phyloP scores from a whole-genome alignment of 2,888 invertebrate species.

The Nomada fabriciana region DNA sequence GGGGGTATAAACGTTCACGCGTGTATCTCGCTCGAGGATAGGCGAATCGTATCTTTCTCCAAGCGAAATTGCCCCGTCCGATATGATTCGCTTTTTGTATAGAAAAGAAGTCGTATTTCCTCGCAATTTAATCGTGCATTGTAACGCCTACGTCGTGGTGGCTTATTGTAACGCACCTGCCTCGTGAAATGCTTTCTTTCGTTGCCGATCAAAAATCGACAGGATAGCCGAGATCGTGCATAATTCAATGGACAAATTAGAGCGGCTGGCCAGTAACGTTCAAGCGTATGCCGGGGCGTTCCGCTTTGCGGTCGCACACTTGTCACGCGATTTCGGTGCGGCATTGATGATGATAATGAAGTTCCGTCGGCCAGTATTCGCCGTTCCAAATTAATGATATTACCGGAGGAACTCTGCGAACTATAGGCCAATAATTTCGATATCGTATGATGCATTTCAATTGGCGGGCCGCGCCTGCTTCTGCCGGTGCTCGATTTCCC shows the following conservation, averaged over 20 bases:
- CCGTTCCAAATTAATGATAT: slow-evolving; percentile 78
- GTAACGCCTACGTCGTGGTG: background rate
- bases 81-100: background rate
- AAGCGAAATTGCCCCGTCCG: slow-evolving; percentile 4
- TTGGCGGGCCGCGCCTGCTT: slow-evolving; percentile 61
- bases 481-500: slow-evolving; percentile 68
- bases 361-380: slow-evolving; percentile 71
- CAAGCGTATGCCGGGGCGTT: slow-evolving; percentile 62
- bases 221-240: slow-evolving; percentile 49
- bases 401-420: slow-evolving; percentile 64
- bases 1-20: background rate
- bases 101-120: background rate
- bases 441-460: slow-evolving; percentile 65
- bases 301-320: slow-evolving; percentile 75
- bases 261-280: slow-evolving; percentile 47
- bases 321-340: slow-evolving; percentile 81
- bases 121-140: slow-evolving; percentile 29
- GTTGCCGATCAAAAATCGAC: slow-evolving; percentile 64
- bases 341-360: slow-evolving; percentile 81
- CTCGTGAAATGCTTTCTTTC: slow-evolving; percentile 35
- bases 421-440: slow-evolving; percentile 75
- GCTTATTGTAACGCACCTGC: slow-evolving; percentile 34
- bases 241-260: slow-evolving; percentile 68
- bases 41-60: background rate
- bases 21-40: background rate